Evolutionary conservation across 2,888 invertebrate genomes (phyloP), one percentile per base, ranked within the genome.

Genomic region (Celastrina argiolus): DNA sequence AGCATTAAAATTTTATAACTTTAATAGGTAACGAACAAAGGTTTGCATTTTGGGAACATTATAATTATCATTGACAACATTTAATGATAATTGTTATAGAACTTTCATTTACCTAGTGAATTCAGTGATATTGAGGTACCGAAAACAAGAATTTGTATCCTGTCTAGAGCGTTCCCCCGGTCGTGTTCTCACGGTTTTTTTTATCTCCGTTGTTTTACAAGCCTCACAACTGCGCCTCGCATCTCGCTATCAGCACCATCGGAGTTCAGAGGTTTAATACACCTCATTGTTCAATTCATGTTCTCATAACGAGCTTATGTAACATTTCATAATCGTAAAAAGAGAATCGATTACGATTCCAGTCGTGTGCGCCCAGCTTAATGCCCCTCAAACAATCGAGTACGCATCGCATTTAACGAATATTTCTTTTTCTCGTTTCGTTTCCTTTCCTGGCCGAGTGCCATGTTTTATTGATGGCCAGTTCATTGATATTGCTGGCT

Each of bases 401-500:
- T 88, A 84, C 85, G 80, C 81, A 81, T 77, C 78, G 85, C 81
- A 82, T 85, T 86, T 87, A 87, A 84, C 81, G 84, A 88, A 88
- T 87, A 87, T 83, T 88, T 88, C 87, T 89, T 90, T 76, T 90
- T 89, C 87, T 88, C 84, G 82, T 87, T 87, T 86, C 85, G 84
- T 85, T 88, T 88, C 90, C 90, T 91, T 90, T 89, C 81, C 85
- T 87, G 90, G 88, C 87, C 81, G 77, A 81, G 81, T 83, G 88
- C 87, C 88, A 91, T 90, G 91, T 91, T 90, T 90, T 90, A 91
- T 91, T 90, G 90, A 91, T 90, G 86, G 85, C 78, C 84, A 82
- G 89, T 90, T 90, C 90, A 91, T 91, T 91, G 91, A 91, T 91
- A 91, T 91, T 86, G 83, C 84, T 86, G 83, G 81, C 89, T 89